Conservation (phyloP, 2,797 vertebrate species). For the Amniataba percoides region DNA sequence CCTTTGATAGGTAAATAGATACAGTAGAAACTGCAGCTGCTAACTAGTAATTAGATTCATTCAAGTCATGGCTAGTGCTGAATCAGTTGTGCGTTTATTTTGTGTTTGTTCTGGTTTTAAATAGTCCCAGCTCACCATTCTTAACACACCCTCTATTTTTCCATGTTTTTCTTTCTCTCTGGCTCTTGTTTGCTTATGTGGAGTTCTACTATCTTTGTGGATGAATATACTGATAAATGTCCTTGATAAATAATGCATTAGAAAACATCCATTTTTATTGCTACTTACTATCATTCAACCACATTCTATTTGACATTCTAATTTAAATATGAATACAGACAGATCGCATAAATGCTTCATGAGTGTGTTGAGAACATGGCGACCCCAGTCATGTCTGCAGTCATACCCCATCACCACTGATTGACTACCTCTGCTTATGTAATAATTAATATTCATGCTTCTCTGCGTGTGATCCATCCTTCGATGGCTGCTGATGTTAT, state of each 20-base stretch:
- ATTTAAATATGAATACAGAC: slow-evolving; percentile 20
- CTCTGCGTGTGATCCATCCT: slow-evolving; percentile 45
- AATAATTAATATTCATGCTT: slow-evolving; percentile 56
- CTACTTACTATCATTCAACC: slow-evolving; percentile 29
- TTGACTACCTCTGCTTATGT: slow-evolving; percentile 47
- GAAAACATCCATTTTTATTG: slow-evolving; percentile 34
- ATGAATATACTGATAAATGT: slow-evolving; percentile 27
- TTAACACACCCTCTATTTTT: slow-evolving; percentile 16
- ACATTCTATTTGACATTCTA: slow-evolving; percentile 11
- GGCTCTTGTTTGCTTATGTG: not conserved
- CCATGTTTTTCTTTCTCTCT: not conserved
- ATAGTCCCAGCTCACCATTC: not conserved
- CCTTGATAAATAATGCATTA: slow-evolving; percentile 41
- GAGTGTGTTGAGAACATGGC: slow-evolving; percentile 29
- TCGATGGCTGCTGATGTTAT: slow-evolving; percentile 33
- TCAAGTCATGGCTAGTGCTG: slow-evolving; percentile 28
- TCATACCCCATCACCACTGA: slow-evolving; percentile 24
- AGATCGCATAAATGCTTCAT: slow-evolving; percentile 13
- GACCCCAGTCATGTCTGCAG: slow-evolving; percentile 29
- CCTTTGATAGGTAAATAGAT: slow-evolving; percentile 58
- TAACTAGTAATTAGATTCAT: slow-evolving; percentile 56
- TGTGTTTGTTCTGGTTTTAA: slow-evolving; percentile 18
- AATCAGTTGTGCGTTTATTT: not conserved
- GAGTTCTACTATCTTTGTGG: not conserved
- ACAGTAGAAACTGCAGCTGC: slow-evolving; percentile 29